Evolutionary conservation across 2,797 vertebrate species (phyloP).

Genomic region (Ctenopoma multispine): DNA sequence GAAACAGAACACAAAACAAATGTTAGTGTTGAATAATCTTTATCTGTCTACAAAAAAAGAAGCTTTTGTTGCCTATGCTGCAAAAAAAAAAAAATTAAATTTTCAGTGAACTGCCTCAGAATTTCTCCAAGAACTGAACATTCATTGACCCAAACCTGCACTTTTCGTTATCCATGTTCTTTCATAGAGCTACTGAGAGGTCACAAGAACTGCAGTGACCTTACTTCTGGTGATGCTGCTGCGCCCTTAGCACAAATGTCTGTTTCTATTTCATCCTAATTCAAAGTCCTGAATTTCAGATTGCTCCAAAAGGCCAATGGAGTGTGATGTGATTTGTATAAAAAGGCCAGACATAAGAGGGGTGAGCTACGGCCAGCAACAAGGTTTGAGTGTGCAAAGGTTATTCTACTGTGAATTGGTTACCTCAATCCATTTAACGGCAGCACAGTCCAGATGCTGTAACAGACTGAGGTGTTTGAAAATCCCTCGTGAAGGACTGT

Average conservation of each 20-base stretch:
- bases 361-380: conserved; percentile 22
- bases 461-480: conserved; percentile 45
- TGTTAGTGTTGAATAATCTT: not conserved
- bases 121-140: conserved; percentile 2
- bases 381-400: conserved; percentile 51
- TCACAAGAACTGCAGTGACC: conserved; percentile 20
- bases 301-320: conserved; percentile 37
- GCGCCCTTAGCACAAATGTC: conserved; percentile 27
- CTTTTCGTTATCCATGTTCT: not conserved
- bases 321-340: conserved; percentile 61
- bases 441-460: conserved; percentile 26
- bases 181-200: conserved; percentile 15
- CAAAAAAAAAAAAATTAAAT: conserved; percentile 2
- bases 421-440: conserved; percentile 67
- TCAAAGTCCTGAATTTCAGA: conserved; percentile 33
- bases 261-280: conserved; percentile 40
- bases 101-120: not conserved
- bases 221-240: conserved; percentile 26
- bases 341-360: conserved; percentile 60
- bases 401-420: conserved; percentile 62
- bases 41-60: not conserved
- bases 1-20: conserved; percentile 12
- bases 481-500: conserved; percentile 42
- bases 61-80: not conserved
- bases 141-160: not conserved